Base-by-base conservation (phyloP, 2,888 invertebrate species). In the Eueremaeus valkanovi region DNA sequence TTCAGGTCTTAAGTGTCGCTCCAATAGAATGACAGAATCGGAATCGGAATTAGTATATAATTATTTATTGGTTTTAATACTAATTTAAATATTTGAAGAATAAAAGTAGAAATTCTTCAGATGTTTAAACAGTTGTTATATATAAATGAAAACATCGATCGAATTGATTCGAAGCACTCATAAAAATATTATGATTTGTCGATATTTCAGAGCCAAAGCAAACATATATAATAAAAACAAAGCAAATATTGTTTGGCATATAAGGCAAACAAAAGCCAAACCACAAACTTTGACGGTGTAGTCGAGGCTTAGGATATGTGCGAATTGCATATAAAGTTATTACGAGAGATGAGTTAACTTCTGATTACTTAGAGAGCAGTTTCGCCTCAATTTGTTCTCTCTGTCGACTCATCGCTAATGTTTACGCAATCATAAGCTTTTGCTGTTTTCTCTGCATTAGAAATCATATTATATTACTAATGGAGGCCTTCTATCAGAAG, bases 391-490 rank as follows among this genome's bases (percentile, higher is more conserved):
- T 68, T 68, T 68, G 68, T 40, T 42, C 21, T 24, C 1, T 68
- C n/a, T 21, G 49, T n/a, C 18, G 40, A 68, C 24, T 42, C 40
- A 68, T 40, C 6, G 13, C 24, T 40, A 24, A 68, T 68, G 68
- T 68, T 68, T 68, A 68, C 68, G 21, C 68, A 40, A 68, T 68
- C 68, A 68, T 68, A 42, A 68, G 68, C 40, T 68, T 68, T 68
- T 16, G 40, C 16, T 29, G 29, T 2, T 33, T 61, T 24, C 11
- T 55, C 63, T 63, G 18, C 63, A 63, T 68, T 68, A 68, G n/a
- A 68, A 68, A 68, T 68, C 40, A 68, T 68, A 68, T 68, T 68
- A 68, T 68, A 42, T 68, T 68, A 68, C 68, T 68, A 68, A 68
- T 68, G 68, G 68, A 68, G 36, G 0, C n/a, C 42, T 68, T 63